phyloP scores from a whole-genome alignment of 2,888 invertebrate species.

The Xestoiulus laeticollis region DNA sequence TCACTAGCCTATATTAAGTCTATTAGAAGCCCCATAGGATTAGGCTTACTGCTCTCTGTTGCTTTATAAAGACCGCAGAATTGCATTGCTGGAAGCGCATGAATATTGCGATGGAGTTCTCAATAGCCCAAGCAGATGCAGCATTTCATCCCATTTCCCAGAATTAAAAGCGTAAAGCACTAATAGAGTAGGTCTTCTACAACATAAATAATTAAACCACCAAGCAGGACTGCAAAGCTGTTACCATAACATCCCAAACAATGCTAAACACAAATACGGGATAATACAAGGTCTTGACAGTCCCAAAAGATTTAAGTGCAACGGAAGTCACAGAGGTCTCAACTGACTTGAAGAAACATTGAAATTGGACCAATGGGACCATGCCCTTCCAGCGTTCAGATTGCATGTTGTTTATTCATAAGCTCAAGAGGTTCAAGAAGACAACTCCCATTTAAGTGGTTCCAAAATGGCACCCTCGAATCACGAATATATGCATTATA shows the following conservation, averaged over 20 bases:
- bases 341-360: too few relatives aligned
- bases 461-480: too few relatives aligned
- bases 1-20: neutral
- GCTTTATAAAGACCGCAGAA: neutral
- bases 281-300: neutral
- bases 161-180: neutral
- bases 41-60: neutral
- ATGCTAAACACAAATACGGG: neutral
- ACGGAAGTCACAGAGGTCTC: neutral
- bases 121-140: neutral
- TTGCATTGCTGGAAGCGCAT: neutral
- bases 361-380: too few relatives aligned
- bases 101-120: neutral
- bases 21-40: neutral
- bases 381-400: too few relatives aligned
- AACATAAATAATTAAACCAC: neutral
- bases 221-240: neutral
- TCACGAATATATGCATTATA: too few relatives aligned
- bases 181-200: neutral
- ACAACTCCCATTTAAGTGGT: too few relatives aligned
- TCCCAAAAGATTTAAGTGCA: neutral
- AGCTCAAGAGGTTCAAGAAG: too few relatives aligned
- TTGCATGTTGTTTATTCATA: too few relatives aligned
- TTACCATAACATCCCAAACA: neutral
- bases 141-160: constrained; percentile 16